These are phyloP conservation scores for Drosophila macrospina DNA, from an alignment of 2,888 invertebrate genomes.

Conservation along the genomic window DNA sequence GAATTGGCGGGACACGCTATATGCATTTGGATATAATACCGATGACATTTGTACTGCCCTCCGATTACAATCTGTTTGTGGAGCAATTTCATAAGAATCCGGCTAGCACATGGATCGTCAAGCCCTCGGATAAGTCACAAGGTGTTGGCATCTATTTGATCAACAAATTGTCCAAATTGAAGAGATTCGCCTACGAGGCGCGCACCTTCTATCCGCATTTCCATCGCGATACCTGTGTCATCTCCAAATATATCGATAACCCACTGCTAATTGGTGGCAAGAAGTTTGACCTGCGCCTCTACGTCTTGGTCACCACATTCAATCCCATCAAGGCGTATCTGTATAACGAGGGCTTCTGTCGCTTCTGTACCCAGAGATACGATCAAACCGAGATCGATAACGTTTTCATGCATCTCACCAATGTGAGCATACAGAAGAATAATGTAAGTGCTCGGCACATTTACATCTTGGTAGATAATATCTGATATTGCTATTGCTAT, in stretches of 20 bases:
- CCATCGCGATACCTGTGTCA: slow-evolving; percentile 95
- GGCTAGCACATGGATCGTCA: slow-evolving; percentile 98
- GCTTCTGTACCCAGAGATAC: slow-evolving; percentile 98
- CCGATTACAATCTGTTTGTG: slow-evolving; percentile 98
- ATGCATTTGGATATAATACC: slow-evolving; percentile 96
- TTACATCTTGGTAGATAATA: background rate
- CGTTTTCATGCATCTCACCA: slow-evolving; percentile 97
- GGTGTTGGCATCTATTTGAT: slow-evolving; percentile 98
- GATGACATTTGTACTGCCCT: slow-evolving; percentile 96
- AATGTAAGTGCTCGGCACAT: slow-evolving; percentile 86
- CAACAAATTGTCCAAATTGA: slow-evolving; percentile 96
- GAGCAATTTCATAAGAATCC: slow-evolving; percentile 98
- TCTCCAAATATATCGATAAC: slow-evolving; percentile 95
- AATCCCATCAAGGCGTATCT: slow-evolving; percentile 96
- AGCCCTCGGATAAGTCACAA: slow-evolving; percentile 97
- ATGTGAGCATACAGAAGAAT: slow-evolving; percentile 99
- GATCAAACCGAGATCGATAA: slow-evolving; percentile 95
- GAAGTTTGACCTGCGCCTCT: slow-evolving; percentile 96
- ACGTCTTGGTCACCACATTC: slow-evolving; percentile 96
- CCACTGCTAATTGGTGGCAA: slow-evolving; percentile 97
- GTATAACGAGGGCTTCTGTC: slow-evolving; percentile 96
- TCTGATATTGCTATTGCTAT: background rate
- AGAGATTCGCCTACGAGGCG: slow-evolving; percentile 94
- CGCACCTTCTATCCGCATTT: slow-evolving; percentile 92
- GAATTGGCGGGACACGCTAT: slow-evolving; percentile 90